Base-by-base conservation (phyloP, 2,113 vertebrate genomes). In the Picathartes gymnocephalus region DNA sequence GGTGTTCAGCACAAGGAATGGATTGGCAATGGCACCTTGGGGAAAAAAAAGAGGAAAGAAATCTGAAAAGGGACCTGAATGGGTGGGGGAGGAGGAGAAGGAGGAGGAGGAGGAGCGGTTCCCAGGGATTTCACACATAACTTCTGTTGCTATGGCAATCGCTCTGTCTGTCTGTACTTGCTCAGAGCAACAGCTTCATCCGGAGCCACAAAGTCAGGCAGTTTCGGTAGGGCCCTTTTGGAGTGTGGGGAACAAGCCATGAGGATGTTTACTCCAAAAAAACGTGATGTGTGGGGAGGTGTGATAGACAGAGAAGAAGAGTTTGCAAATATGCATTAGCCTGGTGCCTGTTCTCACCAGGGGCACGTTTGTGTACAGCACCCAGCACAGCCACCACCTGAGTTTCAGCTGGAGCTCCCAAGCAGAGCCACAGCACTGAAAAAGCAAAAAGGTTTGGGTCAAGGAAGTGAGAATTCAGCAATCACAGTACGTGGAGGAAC, bases 101-200 rank as follows among this genome's bases (percentile, higher is more conserved):
- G 82, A 96, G 76, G 81, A 73, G 87, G 64, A 86, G 74, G 83
- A 96, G 77, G 76, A 88, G 25, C 0, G 0, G 58, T 96, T 97
- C 95, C 81, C 96, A 96, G 69, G 79, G 95, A 83, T 97, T 96
- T 96, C 92, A 90, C 72, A 94, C 92, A 85, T 92, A 96, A 73
- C 93, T 95, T 94, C 90, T 77, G 96, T 97, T 97, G 96, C 96
- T 88, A 97, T 97, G 94, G 94, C 92, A 96, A 97, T 97, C 2
- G 0, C 77, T 90, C 93, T 92, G 87, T 96, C 94, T 93, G 91
- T 94, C 94, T 92, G 90, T 83, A 95, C 90, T 91, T 90, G 85
- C 78, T 95, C 81, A 74, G 92, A 95, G 96, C 69, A 95, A 81
- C 79, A 94, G 85, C 90, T 89, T 94, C 94, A 86, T 60, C n/a